A percentile compares a stretch with the other conserved stretches of the same genome.
phyloP scores from a whole-genome alignment of 2,888 invertebrate genomes.

The Chymomyza procnemis region DNA sequence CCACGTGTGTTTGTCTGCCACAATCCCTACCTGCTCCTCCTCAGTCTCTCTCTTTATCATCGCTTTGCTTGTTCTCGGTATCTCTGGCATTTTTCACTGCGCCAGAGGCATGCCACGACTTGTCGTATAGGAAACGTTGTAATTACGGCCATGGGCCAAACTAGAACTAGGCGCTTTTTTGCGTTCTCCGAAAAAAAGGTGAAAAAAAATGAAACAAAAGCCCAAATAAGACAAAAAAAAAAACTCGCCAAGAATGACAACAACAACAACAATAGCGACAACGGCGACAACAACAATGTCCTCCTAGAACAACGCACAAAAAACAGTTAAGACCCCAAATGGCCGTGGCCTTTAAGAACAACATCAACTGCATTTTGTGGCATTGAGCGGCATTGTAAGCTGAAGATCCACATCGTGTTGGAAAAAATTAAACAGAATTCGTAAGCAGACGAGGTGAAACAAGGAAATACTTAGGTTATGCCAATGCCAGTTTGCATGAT shows the following conservation, averaged over 20 bases:
- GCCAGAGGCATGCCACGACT: constrained; percentile 9
- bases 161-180: constrained; percentile 33
- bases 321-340: background rate
- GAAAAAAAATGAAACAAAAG: too few species aligned
- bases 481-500: too few species aligned
- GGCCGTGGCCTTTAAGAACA: constrained; percentile 55
- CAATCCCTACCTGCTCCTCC: background rate
- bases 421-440: background rate
- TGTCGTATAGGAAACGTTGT: constrained; percentile 46
- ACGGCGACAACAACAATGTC: background rate
- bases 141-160: constrained; percentile 48
- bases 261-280: constrained; percentile 5
- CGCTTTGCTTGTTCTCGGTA: background rate
- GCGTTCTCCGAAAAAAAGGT: constrained; percentile 21
- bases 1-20: background rate
- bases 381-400: background rate
- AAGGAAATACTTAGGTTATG: background rate
- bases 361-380: background rate
- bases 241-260: background rate
- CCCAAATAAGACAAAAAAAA: background rate
- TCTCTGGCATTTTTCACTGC: background rate
- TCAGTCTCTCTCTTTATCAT: background rate
- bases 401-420: background rate
- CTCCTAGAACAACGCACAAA: background rate
- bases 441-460: background rate